These are phyloP conservation scores for Steinernema khuongi DNA, from an alignment of 1,140 invertebrate genomes.

Conservation along the genomic window DNA sequence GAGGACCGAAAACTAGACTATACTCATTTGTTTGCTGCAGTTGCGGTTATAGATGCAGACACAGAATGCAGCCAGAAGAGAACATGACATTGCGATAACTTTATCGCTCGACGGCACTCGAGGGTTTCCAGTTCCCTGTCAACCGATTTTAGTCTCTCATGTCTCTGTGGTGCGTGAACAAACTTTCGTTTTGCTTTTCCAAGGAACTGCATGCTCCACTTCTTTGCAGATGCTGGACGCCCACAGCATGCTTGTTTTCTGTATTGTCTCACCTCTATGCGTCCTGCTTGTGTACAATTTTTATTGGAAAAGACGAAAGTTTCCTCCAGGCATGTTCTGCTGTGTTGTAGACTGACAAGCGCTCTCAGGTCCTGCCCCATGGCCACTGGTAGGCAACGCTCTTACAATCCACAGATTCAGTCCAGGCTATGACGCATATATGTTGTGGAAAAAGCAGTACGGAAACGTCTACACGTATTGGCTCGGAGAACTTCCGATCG, in stretches of 20 bases:
- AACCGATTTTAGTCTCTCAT: too few relatives aligned
- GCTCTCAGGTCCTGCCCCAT: not conserved
- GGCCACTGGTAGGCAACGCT: not conserved
- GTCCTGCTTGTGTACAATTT: not conserved
- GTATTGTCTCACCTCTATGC: not conserved
- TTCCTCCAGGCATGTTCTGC: not conserved
- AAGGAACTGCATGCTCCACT: too few relatives aligned
- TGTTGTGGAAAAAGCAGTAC: constrained; percentile 26
- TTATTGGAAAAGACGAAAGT: not conserved
- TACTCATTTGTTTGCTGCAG: not conserved
- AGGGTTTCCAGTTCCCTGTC: too few relatives aligned
- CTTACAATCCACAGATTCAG: not conserved
- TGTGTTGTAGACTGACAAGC: too few relatives aligned
- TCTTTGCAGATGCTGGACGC: too few relatives aligned
- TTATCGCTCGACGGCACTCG: too few relatives aligned
- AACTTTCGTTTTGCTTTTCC: too few relatives aligned
- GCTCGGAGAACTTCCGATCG: constrained; percentile 28
- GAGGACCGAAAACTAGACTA: too few relatives aligned
- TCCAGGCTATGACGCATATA: not conserved
- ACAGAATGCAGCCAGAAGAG: too few relatives aligned
- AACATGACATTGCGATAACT: too few relatives aligned
- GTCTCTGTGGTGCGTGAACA: too few relatives aligned
- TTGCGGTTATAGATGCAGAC: too few relatives aligned
- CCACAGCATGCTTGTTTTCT: not conserved
- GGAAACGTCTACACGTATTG: constrained; percentile 31